Evolutionary conservation across 37 sponge, comb jelly and placozoan genomes (phyloP).

Genomic region (Hormiphora californensis): DNA sequence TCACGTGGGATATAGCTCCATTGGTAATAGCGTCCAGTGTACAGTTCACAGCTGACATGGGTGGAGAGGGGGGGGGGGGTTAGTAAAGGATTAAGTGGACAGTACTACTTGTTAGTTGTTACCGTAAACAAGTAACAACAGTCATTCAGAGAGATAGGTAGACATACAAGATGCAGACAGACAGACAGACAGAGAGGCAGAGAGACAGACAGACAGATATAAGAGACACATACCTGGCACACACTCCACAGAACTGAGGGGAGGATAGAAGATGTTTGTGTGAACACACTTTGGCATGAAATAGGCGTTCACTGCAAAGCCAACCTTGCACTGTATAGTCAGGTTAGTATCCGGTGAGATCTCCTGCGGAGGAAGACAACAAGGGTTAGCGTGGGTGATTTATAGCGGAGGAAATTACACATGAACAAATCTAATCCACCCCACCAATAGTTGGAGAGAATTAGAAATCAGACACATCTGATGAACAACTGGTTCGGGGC

Average conservation of each 20-base stretch:
- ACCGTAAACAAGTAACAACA: not conserved
- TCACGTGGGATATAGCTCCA: not conserved
- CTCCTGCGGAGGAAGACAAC: too few relatives aligned
- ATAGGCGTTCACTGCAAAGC: not conserved
- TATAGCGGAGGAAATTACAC: too few relatives aligned
- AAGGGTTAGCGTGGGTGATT: too few relatives aligned
- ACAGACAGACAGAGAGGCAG: not conserved
- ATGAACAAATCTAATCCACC: too few relatives aligned
- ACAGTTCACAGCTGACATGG: constrained; percentile 16
- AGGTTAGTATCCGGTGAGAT: not conserved
- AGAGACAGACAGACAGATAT: not conserved
- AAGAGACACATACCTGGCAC: not conserved
- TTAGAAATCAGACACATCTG: too few relatives aligned
- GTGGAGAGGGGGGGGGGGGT: not conserved
- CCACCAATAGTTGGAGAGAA: too few relatives aligned
- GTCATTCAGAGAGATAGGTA: not conserved
- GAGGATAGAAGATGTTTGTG: not conserved
- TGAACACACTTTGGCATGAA: not conserved
- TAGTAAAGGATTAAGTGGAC: not conserved
- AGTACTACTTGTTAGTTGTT: not conserved
- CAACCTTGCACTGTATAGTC: not conserved
- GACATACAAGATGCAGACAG: not conserved
- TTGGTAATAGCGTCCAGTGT: too few relatives aligned
- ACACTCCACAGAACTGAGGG: not conserved
- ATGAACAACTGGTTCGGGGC: too few relatives aligned